Base-by-base conservation (phyloP, 2,888 invertebrate genomes). In the Watsonalla binaria region DNA sequence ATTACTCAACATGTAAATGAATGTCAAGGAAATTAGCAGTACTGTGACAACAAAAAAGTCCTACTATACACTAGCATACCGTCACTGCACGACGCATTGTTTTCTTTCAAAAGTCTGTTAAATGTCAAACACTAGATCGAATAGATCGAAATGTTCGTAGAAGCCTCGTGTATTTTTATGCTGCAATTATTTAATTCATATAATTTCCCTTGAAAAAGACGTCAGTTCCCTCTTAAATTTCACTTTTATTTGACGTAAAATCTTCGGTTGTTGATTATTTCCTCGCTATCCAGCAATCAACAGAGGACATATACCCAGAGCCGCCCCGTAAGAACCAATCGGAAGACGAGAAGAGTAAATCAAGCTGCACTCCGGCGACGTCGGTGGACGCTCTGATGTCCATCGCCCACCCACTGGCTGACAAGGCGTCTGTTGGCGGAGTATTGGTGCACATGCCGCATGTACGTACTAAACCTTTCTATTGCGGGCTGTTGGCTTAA, bases 371-470 rank as follows among this genome's bases (percentile, higher is more conserved):
- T 1, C 74, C 78, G 5, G 74, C 76, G 9, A 53, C 74, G 5
- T 67, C 80, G 1, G 76, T 71, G 46, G 79, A 86, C 65, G 78
- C 78, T 15, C 65, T 84, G 52, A 67, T 84, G 71, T 72, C 82
- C n/a, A 68, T 80, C 42, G 93, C 93, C 0, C 80, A 76, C 57
- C 68, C 75, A 46, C 64, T 72, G 35, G 58, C 94, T 51, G 96
- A 96, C 80, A 93, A 93, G 59, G 94, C 94, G 86, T 95, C 94
- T 35, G 95, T 97, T 55, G 96, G 96, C 62, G 96, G 96, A 54
- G 96, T 97, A 61, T 92, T 97, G 73, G 97, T 96, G 66, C 96
- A 97, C 81, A 97, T 97, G 97, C 97, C 97, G 65, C 96, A 97
- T 92, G 97, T 97, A 92, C 92, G 95, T 93, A 76, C 9, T 33